Percentiles rank a stretch among this genome's conserved stretches.
Evolutionary conservation across 2,797 vertebrate species (phyloP).

Genomic region (Champsocephalus esox): DNA sequence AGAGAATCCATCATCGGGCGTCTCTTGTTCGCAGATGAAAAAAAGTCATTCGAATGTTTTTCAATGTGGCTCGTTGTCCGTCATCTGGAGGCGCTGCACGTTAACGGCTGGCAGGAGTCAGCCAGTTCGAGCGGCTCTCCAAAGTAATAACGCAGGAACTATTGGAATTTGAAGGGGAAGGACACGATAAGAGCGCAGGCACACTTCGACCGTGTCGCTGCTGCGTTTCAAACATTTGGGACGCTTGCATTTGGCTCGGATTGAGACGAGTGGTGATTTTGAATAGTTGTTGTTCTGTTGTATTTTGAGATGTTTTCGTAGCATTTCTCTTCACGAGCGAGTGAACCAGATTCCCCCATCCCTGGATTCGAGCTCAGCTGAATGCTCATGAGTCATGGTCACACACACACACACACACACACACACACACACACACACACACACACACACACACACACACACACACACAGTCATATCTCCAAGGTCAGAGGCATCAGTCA

Average conservation of each 20-base stretch:
- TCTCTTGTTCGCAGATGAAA: not conserved
- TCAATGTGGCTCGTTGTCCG: constrained; percentile 11
- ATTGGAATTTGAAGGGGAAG: not conserved
- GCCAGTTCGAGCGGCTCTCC: not conserved
- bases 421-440: not conserved
- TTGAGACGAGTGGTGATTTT: not conserved
- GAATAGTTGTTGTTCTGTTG: too few relatives aligned
- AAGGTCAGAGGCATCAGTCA: constrained; percentile 37
- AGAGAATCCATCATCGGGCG: not conserved
- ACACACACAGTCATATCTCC: constrained; percentile 12
- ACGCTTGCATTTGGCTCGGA: not conserved
- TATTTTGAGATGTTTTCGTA: not conserved
- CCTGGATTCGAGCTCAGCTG: constrained; percentile 9
- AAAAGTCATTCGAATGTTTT: not conserved
- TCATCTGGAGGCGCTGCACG: constrained; percentile 2
- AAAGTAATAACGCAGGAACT: not conserved
- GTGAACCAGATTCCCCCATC: constrained; percentile 7
- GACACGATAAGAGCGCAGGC: not conserved
- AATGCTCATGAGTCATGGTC: constrained; percentile 9
- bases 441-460: not conserved
- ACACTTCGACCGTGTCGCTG: not conserved
- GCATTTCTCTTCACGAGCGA: not conserved
- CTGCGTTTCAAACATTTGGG: not conserved
- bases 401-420: not conserved
- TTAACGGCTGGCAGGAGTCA: not conserved